Base-by-base conservation (phyloP, 2,797 vertebrate genomes). In the Catharus ustulatus region DNA sequence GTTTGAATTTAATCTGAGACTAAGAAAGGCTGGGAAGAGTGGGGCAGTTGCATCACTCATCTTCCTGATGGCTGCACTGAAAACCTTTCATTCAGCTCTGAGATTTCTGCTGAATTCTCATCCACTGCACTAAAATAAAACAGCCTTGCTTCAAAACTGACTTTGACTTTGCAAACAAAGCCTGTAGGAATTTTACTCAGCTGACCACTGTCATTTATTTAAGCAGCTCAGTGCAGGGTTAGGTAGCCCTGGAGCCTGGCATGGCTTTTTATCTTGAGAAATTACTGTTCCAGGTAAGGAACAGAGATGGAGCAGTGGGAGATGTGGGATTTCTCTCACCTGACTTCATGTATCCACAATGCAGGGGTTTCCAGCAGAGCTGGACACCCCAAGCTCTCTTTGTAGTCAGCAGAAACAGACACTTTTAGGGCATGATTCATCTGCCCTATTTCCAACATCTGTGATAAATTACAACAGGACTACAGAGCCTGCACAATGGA, bases 341-440 rank as follows among this genome's bases (percentile, higher is more conserved):
- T 94, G 96, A 81, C 29, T 86, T 88, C 54, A 20, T 59, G 46
- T 58, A 87, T 75, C 64, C 89, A 87, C 85, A 93, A 16, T 42
- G 58, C 69, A 91, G 87, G 84, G n/a, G 0, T 78, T 88, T 91
- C 91, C 93, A 91, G 93, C 81, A 63, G 87, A 71, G 90, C 63
- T 0, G 8, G 84, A 90, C 90, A 93, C 89, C 74, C 78, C 15
- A 64, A 63, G 92, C 63, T 96, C 75, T 45, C 63, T 96, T 85
- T 95, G 89, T 74, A 94, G 84, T 94, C 89, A 84, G 96, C 89
- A 96, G 62, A 84, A 96, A 86, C 27, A 91, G 69, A 78, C 73
- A 81, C 79, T 93, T 93, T 38, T 11, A 89, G 87, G 93, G 57
- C 93, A 86, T 94, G 96, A 96, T 94, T 96, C 95, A 95, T 94